Percentiles rank a stretch among this genome's conserved stretches.
Conservation (phyloP, 2,888 invertebrate genomes). For the Ochlodes sylvanus region DNA sequence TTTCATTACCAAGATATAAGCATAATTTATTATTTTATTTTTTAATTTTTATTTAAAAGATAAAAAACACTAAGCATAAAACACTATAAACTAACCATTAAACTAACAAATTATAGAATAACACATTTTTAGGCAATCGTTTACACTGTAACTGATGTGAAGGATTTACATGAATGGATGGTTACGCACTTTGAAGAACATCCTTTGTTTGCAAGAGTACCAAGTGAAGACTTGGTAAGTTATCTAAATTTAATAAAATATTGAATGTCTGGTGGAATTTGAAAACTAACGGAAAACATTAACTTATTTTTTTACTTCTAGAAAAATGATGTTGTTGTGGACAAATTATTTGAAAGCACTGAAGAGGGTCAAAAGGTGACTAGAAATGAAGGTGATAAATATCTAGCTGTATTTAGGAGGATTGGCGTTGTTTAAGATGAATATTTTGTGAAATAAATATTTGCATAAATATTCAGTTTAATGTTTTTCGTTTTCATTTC, state of each 20-base stretch:
- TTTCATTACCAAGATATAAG: too few relatives aligned
- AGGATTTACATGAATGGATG: constrained; percentile 99
- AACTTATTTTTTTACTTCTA: constrained; percentile 65
- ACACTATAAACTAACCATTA: neutral
- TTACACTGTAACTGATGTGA: constrained; percentile 99
- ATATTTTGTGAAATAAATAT: too few relatives aligned
- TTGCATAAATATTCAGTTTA: too few relatives aligned
- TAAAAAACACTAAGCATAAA: neutral
- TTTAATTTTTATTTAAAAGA: neutral
- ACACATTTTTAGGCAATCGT: constrained; percentile 91
- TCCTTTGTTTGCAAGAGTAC: constrained; percentile 92
- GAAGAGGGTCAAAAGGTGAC: constrained; percentile 99
- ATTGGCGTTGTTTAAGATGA: constrained; percentile 56
- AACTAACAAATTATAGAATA: neutral
- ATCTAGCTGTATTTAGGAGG: constrained; percentile 94
- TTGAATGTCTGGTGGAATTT: neutral
- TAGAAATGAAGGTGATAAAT: constrained; percentile 97
- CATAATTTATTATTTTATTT: too few relatives aligned
- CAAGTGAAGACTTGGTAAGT: constrained; percentile 90
- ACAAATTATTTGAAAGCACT: constrained; percentile 95
- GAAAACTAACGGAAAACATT: neutral
- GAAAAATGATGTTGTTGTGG: constrained; percentile 93
- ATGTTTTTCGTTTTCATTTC: too few relatives aligned
- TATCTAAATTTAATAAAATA: constrained; percentile 1
- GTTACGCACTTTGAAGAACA: constrained; percentile 95